Conservation (phyloP, 1,140 invertebrate genomes). For the Macrobrachium nipponense region DNA sequence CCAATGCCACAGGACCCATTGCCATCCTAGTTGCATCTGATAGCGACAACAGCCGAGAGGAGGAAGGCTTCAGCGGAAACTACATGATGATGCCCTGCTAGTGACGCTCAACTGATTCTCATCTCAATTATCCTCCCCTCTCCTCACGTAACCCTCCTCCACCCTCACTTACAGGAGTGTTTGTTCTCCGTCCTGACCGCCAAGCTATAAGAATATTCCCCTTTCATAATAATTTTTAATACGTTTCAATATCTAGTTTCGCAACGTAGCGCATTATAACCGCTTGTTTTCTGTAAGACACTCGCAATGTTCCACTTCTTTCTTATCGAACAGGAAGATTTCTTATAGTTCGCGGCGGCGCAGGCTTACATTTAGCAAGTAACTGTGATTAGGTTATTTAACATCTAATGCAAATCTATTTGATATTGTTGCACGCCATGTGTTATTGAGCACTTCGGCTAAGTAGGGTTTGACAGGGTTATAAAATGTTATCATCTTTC, state of each 20-base stretch:
- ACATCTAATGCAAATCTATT: too few species aligned
- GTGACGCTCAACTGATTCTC: background rate
- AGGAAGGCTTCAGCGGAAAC: constrained; percentile 43
- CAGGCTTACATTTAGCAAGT: too few species aligned
- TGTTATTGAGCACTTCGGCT: background rate
- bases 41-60: constrained; percentile 37
- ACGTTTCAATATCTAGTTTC: too few species aligned
- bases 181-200: background rate
- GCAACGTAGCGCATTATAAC: too few species aligned
- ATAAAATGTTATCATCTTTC: too few species aligned
- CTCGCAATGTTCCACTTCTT: too few species aligned
- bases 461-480: background rate
- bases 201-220: too few species aligned
- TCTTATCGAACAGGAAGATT: too few species aligned
- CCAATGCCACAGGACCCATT: constrained; percentile 52
- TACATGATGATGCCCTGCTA: constrained; percentile 55
- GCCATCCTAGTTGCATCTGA: constrained; percentile 9
- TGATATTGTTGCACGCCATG: background rate
- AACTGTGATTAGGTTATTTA: too few species aligned
- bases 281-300: too few species aligned
- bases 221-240: too few species aligned
- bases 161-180: background rate
- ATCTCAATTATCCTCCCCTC: background rate
- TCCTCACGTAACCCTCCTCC: background rate
- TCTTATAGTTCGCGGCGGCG: too few species aligned